Percentiles rank a stretch among this genome's conserved stretches.
phyloP scores from a whole-genome alignment of 2,113 vertebrate species.

The Leiothrix lutea region DNA sequence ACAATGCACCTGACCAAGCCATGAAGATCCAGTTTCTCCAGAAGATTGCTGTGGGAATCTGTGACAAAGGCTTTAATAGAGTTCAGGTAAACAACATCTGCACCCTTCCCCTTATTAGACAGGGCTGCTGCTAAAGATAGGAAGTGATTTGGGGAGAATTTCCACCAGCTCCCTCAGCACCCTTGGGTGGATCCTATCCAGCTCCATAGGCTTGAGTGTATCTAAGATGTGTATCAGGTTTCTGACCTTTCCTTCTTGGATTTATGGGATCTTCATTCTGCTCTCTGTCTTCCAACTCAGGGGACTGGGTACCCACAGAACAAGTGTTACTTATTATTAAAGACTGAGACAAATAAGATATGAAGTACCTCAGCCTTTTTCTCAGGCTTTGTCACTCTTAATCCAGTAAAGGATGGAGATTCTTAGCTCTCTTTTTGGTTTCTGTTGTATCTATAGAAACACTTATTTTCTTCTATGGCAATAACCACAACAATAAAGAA shows the following conservation, averaged over 20 bases:
- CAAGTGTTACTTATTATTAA: background rate
- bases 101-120: background rate
- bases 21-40: background rate
- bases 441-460: background rate
- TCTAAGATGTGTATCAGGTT: background rate
- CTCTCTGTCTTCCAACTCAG: background rate
- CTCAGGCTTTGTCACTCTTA: background rate
- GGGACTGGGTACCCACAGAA: background rate
- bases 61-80: background rate
- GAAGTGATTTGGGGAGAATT: background rate
- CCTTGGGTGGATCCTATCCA: background rate
- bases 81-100: background rate
- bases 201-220: background rate
- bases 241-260: background rate
- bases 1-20: background rate
- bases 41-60: background rate
- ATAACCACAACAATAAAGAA: background rate
- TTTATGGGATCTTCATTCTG: background rate
- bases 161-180: background rate
- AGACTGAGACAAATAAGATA: background rate
- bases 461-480: background rate
- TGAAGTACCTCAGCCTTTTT: background rate
- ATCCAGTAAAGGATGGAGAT: background rate
- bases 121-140: background rate
- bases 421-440: background rate